Evolutionary conservation across 2,888 invertebrate species (phyloP).

Genomic region (Cheilosia vernalis): DNA sequence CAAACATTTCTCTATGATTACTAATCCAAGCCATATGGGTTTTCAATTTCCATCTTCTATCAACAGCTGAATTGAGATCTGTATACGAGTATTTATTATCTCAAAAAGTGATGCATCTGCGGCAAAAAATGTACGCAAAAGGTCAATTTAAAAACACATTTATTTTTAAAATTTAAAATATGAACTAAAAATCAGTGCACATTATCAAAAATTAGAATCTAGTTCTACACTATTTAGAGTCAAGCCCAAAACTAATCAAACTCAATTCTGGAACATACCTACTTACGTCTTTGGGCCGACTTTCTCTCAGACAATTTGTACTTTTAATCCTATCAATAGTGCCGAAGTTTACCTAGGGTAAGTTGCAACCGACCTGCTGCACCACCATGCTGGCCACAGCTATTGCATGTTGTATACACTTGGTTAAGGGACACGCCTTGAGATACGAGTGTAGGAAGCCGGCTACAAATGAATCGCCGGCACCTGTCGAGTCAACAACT

Average conservation of each 20-base stretch:
- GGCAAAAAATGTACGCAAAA: not conserved
- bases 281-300: not conserved
- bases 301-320: constrained; percentile 45
- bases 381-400: constrained; percentile 84
- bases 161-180: constrained; percentile 31
- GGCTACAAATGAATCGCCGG: constrained; percentile 86
- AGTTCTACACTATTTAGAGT: constrained; percentile 9
- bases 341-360: constrained; percentile 78
- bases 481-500: constrained; percentile 85
- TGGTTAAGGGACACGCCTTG: constrained; percentile 80
- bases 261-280: not conserved
- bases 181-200: constrained; percentile 22
- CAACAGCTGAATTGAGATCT: no score
- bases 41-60: not conserved
- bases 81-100: no score
- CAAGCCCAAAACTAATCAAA: constrained; percentile 3
- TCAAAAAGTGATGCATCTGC: not conserved
- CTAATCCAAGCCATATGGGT: not conserved
- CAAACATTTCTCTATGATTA: constrained; percentile 6
- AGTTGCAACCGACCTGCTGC: constrained; percentile 84
- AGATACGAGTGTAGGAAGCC: constrained; percentile 85
- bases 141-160: constrained; percentile 21
- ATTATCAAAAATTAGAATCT: constrained; percentile 15
- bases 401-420: constrained; percentile 84
- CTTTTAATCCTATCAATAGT: constrained; percentile 9